Base-by-base conservation (phyloP, 2,113 vertebrate genomes). In the Trachemys scripta region DNA sequence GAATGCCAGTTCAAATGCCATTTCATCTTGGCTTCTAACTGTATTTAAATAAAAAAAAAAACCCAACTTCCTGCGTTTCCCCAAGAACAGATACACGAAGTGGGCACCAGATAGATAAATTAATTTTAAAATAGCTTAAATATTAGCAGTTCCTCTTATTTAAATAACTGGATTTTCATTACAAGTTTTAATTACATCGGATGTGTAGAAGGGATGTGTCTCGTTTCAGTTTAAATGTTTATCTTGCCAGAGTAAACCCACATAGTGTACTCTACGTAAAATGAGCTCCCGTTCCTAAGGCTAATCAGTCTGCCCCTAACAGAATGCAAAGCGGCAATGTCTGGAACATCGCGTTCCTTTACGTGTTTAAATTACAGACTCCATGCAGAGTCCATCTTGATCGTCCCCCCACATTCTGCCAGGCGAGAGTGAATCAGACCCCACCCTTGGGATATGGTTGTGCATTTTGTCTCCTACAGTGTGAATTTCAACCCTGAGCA, bases 91-190 rank as follows among this genome's bases (percentile, higher is more conserved):
- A 92, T 16, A 85, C n/a, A 85, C 29, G 31, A 94, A 96, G 90
- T 45, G 51, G 53, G 91, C 62, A 93, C 80, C 59, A 87, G 80
- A 84, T 14, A 87, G 80, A 82, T 80, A 5, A 92, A 96, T 95
- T 80, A 91, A 94, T 84, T 90, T 82, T 0, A 82, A 90, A 96
- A 92, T 81, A 85, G 75, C 65, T 96, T 95, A 95, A 97, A 96
- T 95, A 96, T 95, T 97, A 97, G 95, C 93, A 86, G 78, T 95
- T 94, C 90, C 80, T 90, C 90, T 87, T 93, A 80, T 57, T 92
- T 88, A 96, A 97, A 96, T 95, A 95, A 51, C 54, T 80, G n/a
- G 22, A 11, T 59, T 97, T 97, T 95, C 94, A 96, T 96, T 96
- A 94, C 84, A 95, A 96, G 84, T 90, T 96, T 90, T 94, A 94